Evolutionary conservation across 2,797 vertebrate species (phyloP).

Genomic region (Anniella stebbinsi): DNA sequence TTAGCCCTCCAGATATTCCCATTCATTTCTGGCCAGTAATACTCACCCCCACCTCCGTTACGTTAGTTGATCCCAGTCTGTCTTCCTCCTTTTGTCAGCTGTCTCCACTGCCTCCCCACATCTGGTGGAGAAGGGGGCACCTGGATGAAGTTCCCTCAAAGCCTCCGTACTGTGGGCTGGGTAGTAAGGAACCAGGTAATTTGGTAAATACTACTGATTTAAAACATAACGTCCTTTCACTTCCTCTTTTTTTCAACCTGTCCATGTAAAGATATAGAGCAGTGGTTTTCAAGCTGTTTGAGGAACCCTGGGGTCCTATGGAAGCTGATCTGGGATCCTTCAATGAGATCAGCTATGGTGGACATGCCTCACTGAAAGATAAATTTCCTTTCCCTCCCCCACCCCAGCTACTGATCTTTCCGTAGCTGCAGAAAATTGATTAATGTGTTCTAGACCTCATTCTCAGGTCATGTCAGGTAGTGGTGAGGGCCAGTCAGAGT

Average conservation of each 20-base stretch:
- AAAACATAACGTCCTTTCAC: background rate
- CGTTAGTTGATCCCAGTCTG: background rate
- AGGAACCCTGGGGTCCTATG: background rate
- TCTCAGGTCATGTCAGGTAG: background rate
- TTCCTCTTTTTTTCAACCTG: background rate
- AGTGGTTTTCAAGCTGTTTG: background rate
- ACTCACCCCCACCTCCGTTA: background rate
- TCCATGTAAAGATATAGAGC: background rate
- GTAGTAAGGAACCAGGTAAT: background rate
- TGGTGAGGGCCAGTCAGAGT: no score
- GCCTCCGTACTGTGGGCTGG: background rate
- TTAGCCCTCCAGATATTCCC: background rate
- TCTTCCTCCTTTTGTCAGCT: background rate
- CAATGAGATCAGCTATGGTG: background rate
- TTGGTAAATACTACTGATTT: background rate
- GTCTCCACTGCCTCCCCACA: fast-evolving
- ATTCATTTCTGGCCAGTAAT: background rate
- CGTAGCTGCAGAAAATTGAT: background rate
- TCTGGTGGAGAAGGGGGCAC: background rate
- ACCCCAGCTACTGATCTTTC: background rate
- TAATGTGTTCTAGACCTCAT: background rate
- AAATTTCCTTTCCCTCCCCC: no score
- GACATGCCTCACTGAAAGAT: background rate
- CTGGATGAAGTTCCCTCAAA: background rate
- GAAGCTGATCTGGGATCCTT: background rate